Base-by-base conservation (phyloP, 2,113 vertebrate species). In the Archilochus colubris region DNA sequence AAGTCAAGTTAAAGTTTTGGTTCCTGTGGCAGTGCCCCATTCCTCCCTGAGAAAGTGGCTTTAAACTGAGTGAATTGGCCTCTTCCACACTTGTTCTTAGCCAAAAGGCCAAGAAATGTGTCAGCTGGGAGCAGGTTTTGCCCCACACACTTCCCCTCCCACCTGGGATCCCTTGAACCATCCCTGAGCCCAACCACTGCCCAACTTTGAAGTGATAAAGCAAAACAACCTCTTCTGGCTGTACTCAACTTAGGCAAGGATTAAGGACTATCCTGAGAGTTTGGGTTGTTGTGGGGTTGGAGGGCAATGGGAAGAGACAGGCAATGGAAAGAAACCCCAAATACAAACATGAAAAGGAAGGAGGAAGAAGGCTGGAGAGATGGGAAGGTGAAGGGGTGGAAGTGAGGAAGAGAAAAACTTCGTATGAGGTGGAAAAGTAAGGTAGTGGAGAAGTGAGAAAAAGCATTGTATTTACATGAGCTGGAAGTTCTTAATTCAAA, bases 1-100 rank as follows among this genome's bases (percentile, higher is more conserved):
- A 61, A 95, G 55, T 93, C 88, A 95, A 95, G 91, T 81, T 28
- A 3, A 19, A 96, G 86, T 67, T 95, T 88, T 86, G 59, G 24
- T 55, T 85, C 31, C 66, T 59, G 72, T 72, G 51, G 58, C 92
- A 95, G 69, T 93, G 88, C 75, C 50, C 46, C 63, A 50, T 90
- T 61, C 59, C 53, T 50, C 93, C 58, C 63, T 24, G 72, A 57
- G 73, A 80, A 72, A 50, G 67, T 74, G 86, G 38, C 33, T 93
- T 68, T 62, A 10, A 67, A 17, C 14, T 7, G 62, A 33, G 19
- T 46, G 57, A 83, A 33, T 31, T 38, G 14, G 31, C 13, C 50
- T 69, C n/a, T 61, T 61, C 21, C 9, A 14, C 12, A 3, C 16
- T n/a, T 12, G 44, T 7, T 55, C 69, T 22, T 16, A 33, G 36